A percentile compares a stretch with the other conserved stretches of the same genome.
Conservation (phyloP, 2,888 invertebrate genomes). For the Rhyacophila evoluta region DNA sequence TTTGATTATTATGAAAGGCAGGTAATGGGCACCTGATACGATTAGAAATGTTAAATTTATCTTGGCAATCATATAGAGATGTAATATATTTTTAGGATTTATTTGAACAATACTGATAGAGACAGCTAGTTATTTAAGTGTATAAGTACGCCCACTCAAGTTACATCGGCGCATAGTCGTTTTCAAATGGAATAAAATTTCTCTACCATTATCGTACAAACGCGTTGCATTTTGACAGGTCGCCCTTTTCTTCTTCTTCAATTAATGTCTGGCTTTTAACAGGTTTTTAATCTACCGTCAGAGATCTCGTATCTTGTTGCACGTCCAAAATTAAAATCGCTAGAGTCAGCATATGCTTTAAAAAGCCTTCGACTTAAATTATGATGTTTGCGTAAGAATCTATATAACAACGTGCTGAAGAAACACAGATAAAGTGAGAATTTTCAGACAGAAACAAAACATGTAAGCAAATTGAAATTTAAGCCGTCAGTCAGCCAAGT, state of each 20-base stretch:
- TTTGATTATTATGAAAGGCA: no score
- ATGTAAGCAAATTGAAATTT: background rate
- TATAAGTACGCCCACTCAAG: background rate
- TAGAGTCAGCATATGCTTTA: background rate
- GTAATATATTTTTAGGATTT: no score
- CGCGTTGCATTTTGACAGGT: background rate
- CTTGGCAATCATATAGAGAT: no score
- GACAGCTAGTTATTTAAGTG: no score
- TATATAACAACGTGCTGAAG: background rate
- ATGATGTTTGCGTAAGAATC: background rate
- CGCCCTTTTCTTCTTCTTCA: background rate
- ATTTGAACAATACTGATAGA: no score
- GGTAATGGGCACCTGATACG: no score
- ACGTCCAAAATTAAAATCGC: background rate
- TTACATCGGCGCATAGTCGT: background rate
- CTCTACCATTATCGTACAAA: background rate
- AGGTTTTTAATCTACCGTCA: background rate
- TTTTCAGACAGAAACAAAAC: background rate
- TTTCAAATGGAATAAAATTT: background rate
- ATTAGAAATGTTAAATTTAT: no score
- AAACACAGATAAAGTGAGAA: background rate
- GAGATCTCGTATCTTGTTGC: background rate
- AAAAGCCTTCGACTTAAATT: background rate
- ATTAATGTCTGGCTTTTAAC: background rate
- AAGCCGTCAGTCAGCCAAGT: background rate